Base-by-base conservation (phyloP, 2,888 invertebrate species). In the Macaria notata region DNA sequence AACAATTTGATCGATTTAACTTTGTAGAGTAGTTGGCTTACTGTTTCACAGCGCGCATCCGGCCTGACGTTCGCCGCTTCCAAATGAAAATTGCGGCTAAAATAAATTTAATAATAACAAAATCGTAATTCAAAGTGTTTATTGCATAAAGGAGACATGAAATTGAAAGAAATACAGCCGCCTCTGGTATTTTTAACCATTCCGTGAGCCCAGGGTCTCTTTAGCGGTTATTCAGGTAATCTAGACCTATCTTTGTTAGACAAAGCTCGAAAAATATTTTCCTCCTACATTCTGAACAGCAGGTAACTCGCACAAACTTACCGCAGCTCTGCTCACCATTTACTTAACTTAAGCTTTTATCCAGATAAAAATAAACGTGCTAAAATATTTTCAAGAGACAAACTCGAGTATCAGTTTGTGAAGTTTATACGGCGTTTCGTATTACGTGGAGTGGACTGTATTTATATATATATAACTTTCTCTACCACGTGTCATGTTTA, bases 21-120 rank as follows among this genome's bases (percentile, higher is more conserved):
- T 36, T 36, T 36, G 33, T 36, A 7, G 5, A 36, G 33, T 36
- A 56, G 46, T n/a, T 58, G 6, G 3, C 30, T 31, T 1, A 54
- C 58, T 58, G 54, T 30, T 31, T 43, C 19, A 19, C 31, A 46
- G 4, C 42, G 45, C 70, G 67, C 64, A 70, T 73, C 70, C 71
- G 68, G 66, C 8, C 46, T 45, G 46, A 49, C 31, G 54, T 50
- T 45, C 47, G 47, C 46, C 39, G 47, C 46, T n/a, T 36, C 48
- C 33, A 36, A 44, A 63, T 60, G 54, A 61, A 70, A 65, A 65
- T 61, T 60, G 56, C 42, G 48, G 59, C 31, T 56, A 59, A 61
- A 60, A 52, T 41, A 60, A 57, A 59, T 61, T 46, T 53, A 57
- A 44, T 49, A 53, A 57, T 52, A 58, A 60, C 50, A 61, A 57